Evolutionary conservation across 2,888 invertebrate genomes (phyloP).

Genomic region (Pocota personata): DNA sequence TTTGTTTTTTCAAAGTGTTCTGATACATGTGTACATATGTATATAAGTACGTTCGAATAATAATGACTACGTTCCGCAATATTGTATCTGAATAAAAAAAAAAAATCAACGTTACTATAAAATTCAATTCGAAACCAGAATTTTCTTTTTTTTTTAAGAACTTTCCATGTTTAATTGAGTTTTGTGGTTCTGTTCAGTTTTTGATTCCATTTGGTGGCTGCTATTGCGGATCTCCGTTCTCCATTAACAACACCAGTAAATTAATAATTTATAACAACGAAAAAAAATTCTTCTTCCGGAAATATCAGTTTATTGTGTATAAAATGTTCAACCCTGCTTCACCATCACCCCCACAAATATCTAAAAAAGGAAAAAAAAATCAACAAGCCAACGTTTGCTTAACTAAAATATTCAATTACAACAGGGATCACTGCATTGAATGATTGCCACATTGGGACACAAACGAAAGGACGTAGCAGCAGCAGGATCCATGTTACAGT

Average conservation of each 20-base stretch:
- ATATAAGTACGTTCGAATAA: background rate
- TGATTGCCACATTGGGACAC: conserved; percentile 69
- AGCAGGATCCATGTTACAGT: conserved; percentile 16
- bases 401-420: conserved; percentile 73
- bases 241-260: conserved; percentile 48
- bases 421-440: conserved; percentile 71
- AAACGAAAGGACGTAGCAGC: conserved; percentile 16
- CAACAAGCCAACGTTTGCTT: conserved; percentile 13
- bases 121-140: conserved; percentile 7
- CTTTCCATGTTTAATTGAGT: conserved; percentile 46
- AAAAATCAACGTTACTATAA: background rate
- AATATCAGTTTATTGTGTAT: conserved; percentile 59
- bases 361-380: background rate
- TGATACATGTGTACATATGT: too few relatives aligned
- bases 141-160: background rate
- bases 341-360: background rate
- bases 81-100: background rate
- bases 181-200: conserved; percentile 34
- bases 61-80: background rate
- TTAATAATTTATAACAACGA: conserved; percentile 53
- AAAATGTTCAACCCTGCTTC: conserved; percentile 26
- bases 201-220: background rate
- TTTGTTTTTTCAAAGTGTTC: background rate
- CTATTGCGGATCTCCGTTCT: conserved; percentile 8
- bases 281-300: conserved; percentile 36